phyloP scores from a whole-genome alignment of 2,888 invertebrate species.

The Ectemnius continuus region DNA sequence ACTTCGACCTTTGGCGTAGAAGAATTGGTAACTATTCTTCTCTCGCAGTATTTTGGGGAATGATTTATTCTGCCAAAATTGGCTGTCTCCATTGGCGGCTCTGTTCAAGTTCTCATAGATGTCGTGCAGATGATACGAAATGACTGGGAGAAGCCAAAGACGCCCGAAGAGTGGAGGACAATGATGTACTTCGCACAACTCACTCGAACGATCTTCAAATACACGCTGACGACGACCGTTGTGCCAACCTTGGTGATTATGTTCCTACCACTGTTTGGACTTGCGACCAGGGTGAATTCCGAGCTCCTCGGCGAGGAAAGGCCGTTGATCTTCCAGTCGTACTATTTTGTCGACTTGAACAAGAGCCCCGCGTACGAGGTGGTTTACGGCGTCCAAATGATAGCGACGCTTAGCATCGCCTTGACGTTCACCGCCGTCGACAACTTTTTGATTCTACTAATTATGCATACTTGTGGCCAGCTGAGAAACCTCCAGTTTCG shows the following conservation, averaged over 20 bases:
- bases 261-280: slow-evolving; percentile 31
- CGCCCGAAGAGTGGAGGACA: slow-evolving; percentile 8
- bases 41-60: no score
- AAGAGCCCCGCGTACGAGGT: slow-evolving; percentile 21
- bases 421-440: background rate
- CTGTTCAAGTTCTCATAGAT: slow-evolving; percentile 24
- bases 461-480: slow-evolving; percentile 17
- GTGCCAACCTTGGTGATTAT: background rate
- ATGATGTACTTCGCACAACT: slow-evolving; percentile 26
- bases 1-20: background rate
- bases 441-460: slow-evolving; percentile 3
- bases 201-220: slow-evolving; percentile 6
- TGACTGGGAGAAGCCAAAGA: slow-evolving; percentile 34
- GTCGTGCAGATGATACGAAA: slow-evolving; percentile 33
- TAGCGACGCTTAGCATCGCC: background rate
- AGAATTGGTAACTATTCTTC: no score
- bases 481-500: slow-evolving; percentile 19
- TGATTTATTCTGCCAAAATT: no score
- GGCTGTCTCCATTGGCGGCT: no score
- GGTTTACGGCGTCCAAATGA: background rate
- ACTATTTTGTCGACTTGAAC: slow-evolving; percentile 18
- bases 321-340: slow-evolving; percentile 6
- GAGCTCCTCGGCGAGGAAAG: slow-evolving; percentile 19
- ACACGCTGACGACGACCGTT: background rate
- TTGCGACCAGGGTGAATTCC: slow-evolving; percentile 12